These are phyloP conservation scores for Buphagus erythrorhynchus DNA, from an alignment of 2,797 vertebrate genomes.

Conservation along the genomic window DNA sequence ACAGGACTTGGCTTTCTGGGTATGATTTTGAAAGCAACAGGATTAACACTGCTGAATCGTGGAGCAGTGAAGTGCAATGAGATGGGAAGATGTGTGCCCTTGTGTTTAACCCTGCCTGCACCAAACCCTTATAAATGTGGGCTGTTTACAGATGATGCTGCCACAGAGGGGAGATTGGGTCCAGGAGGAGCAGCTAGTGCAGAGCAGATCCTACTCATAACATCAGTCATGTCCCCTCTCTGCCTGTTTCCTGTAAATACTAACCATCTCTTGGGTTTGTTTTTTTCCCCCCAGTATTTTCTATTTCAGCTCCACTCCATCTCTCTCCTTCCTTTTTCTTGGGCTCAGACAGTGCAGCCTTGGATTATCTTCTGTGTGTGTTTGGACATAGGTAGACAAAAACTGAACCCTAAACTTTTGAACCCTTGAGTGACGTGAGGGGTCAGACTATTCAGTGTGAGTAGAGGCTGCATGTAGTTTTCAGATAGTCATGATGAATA, in stretches of 20 bases:
- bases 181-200: neutral
- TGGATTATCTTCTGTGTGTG: neutral
- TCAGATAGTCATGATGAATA: neutral
- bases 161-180: neutral
- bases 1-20: neutral
- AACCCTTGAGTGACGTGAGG: neutral
- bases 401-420: neutral
- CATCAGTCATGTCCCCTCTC: neutral
- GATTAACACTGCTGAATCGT: neutral
- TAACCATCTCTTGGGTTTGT: neutral
- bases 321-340: neutral
- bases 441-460: neutral
- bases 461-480: neutral
- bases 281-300: rapidly evolving
- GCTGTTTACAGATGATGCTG: neutral
- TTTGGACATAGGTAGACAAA: neutral
- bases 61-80: neutral
- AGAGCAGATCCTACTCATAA: neutral
- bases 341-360: neutral
- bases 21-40: neutral
- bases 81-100: neutral
- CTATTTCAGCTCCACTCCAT: neutral
- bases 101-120: neutral
- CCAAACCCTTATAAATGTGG: neutral
- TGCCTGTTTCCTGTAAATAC: neutral